phyloP scores from a whole-genome alignment of 1,140 invertebrate genomes.

The Musca domestica region DNA sequence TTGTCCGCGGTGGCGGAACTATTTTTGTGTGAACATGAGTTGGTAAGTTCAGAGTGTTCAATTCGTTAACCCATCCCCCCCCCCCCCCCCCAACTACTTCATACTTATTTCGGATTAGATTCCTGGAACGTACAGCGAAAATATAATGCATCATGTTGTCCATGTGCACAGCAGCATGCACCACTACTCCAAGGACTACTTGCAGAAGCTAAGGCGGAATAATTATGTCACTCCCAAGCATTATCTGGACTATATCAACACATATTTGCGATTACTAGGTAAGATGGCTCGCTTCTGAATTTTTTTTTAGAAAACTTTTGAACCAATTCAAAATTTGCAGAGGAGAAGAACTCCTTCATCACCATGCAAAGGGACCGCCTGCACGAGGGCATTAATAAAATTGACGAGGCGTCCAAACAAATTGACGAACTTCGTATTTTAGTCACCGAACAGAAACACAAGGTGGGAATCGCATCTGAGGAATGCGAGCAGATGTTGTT shows the following conservation, averaged over 20 bases:
- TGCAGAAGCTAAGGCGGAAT: constrained; percentile 67
- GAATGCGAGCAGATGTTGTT: constrained; percentile 51
- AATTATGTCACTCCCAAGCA: constrained; percentile 90
- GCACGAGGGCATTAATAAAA: constrained; percentile 54
- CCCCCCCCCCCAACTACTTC: neutral
- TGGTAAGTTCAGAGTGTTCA: constrained; percentile 30
- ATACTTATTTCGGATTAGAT: constrained; percentile 50
- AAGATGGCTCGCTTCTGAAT: constrained; percentile 49
- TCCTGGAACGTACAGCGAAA: constrained; percentile 63
- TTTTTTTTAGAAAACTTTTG: neutral
- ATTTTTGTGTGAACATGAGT: constrained; percentile 63
- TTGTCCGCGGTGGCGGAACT: constrained; percentile 80
- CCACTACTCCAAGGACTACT: constrained; percentile 70
- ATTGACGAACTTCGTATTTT: constrained; percentile 48
- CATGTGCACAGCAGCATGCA: constrained; percentile 75
- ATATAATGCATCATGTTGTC: constrained; percentile 78
- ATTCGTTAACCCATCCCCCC: neutral
- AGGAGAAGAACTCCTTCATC: constrained; percentile 56
- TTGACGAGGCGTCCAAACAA: constrained; percentile 49
- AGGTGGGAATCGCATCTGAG: constrained; percentile 43
- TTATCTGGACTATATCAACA: constrained; percentile 81
- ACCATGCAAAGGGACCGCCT: constrained; percentile 53
- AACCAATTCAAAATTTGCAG: constrained; percentile 27
- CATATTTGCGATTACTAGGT: constrained; percentile 71
- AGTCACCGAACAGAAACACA: constrained; percentile 51